Evolutionary conservation across 1,140 invertebrate species (phyloP).

Genomic region (Rhopalosiphum padi): DNA sequence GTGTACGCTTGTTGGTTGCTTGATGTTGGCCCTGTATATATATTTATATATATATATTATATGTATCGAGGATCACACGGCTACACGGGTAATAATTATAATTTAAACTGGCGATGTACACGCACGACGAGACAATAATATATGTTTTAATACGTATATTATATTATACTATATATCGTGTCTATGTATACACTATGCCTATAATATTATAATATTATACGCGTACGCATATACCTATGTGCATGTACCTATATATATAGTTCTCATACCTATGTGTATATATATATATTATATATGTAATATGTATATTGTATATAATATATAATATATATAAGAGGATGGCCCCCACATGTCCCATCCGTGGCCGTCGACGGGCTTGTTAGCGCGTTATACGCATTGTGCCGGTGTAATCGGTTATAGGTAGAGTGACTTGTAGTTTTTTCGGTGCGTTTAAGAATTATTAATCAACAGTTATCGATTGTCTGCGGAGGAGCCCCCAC

Average conservation of each 20-base stretch:
- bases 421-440: conserved; percentile 52
- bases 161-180: too few species aligned
- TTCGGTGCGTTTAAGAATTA: conserved; percentile 57
- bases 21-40: not conserved
- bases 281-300: not conserved
- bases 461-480: conserved; percentile 55
- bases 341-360: not conserved
- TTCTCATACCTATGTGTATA: too few species aligned
- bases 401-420: conserved; percentile 45
- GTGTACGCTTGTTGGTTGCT: not conserved
- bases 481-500: not conserved
- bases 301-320: not conserved
- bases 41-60: not conserved
- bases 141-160: not conserved
- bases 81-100: conserved; percentile 4
- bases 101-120: conserved; percentile 9
- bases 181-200: not conserved
- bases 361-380: conserved; percentile 29
- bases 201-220: not conserved
- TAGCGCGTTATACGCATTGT: conserved; percentile 39
- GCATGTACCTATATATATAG: too few species aligned
- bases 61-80: not conserved
- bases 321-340: not conserved
- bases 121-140: conserved; percentile 11
- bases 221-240: not conserved